A percentile compares a stretch with the other conserved stretches of the same genome.
These are phyloP conservation scores for Ridgeia piscesae DNA, from an alignment of 1,140 invertebrate species.

Conservation along the genomic window DNA sequence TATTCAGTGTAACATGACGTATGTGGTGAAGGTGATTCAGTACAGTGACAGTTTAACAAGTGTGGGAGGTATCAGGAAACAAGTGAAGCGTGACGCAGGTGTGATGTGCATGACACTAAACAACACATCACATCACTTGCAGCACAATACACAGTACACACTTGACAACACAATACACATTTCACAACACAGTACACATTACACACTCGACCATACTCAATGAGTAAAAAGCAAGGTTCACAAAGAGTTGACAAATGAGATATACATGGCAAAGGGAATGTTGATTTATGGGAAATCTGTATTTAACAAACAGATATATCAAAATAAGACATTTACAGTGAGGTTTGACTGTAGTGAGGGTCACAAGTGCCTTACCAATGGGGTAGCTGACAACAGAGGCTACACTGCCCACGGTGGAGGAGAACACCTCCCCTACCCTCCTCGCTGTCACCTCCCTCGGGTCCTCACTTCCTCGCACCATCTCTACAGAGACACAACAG, in stretches of 20 bases:
- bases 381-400: slow-evolving; percentile 59
- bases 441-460: slow-evolving; percentile 35
- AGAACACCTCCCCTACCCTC: slow-evolving; percentile 57
- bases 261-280: no score
- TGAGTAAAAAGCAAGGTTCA: no score
- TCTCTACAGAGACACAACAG: background rate
- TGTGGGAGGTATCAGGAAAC: background rate
- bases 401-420: slow-evolving; percentile 55
- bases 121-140: no score
- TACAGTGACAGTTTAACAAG: background rate
- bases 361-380: slow-evolving; percentile 41
- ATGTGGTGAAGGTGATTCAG: background rate
- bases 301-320: no score
- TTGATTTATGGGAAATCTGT: no score
- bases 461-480: background rate
- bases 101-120: background rate
- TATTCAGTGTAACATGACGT: background rate
- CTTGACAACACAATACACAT: no score
- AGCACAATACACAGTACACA: no score
- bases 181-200: no score
- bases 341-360: no score
- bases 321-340: no score
- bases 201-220: no score
- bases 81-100: background rate
- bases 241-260: no score